These are phyloP conservation scores for Palythoa grandis DNA, from an alignment of 92 coral and sea anemone genomes.

Conservation along the genomic window DNA sequence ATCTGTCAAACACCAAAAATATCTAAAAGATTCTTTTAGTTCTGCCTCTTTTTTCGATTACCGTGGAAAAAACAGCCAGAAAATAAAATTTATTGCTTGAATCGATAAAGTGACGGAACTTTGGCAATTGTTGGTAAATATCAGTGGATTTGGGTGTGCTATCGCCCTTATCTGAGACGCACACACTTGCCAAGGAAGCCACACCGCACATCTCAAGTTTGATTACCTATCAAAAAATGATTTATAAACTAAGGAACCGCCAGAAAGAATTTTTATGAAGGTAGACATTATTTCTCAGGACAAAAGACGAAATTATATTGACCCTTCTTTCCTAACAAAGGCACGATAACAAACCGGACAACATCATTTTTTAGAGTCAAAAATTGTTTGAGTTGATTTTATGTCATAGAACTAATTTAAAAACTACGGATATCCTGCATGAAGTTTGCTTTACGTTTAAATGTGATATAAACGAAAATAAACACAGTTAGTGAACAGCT, in stretches of 20 bases:
- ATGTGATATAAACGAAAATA: not conserved
- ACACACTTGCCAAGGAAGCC: slow-evolving; percentile 33
- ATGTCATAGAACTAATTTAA: not conserved
- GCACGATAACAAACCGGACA: not conserved
- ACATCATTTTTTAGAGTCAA: not conserved
- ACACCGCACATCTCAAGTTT: slow-evolving; percentile 29
- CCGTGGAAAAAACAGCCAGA: slow-evolving; percentile 16
- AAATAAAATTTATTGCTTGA: not conserved
- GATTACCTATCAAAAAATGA: slow-evolving; percentile 78
- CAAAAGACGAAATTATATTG: not conserved
- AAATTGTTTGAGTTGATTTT: not conserved
- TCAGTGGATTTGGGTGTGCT: slow-evolving; percentile 27
- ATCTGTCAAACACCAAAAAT: slow-evolving; percentile 11
- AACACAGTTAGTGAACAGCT: no score
- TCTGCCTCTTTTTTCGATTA: not conserved
- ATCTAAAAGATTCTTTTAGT: not conserved
- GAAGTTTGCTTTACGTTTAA: slow-evolving; percentile 5
- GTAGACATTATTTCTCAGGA: not conserved
- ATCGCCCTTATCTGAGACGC: slow-evolving; percentile 33
- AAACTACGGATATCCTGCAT: slow-evolving; percentile 40
- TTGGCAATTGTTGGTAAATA: not conserved
- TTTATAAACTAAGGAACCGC: slow-evolving; percentile 79
- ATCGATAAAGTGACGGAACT: slow-evolving; percentile 44
- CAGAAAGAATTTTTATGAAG: not conserved
- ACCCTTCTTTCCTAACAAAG: not conserved